Evolutionary conservation across 1,140 invertebrate species (phyloP).

Genomic region (Eueides isabella): DNA sequence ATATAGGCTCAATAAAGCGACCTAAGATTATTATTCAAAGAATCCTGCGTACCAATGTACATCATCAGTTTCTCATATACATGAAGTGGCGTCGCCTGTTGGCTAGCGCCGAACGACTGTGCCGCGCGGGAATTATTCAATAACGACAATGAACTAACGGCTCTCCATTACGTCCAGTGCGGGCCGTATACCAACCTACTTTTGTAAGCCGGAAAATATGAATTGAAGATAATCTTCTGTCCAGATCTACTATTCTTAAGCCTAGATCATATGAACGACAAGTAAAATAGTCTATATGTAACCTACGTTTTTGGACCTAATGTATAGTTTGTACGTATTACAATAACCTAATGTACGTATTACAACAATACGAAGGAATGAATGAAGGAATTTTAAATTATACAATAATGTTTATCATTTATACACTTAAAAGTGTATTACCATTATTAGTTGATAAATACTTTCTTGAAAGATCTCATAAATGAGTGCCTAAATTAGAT

Average conservation of each 20-base stretch:
- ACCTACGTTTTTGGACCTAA: not conserved
- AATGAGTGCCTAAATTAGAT: not conserved
- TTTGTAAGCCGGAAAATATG: slow-evolving; percentile 78
- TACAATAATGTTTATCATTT: not conserved
- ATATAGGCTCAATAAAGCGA: not conserved
- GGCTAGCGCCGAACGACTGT: slow-evolving; percentile 55
- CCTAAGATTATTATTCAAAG: slow-evolving; percentile 17
- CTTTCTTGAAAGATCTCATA: not conserved
- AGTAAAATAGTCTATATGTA: not conserved
- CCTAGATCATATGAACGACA: slow-evolving; percentile 38
- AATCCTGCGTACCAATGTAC: slow-evolving; percentile 55
- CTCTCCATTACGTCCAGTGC: slow-evolving; percentile 71
- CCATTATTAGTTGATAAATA: too few relatives aligned
- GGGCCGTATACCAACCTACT: slow-evolving; percentile 71
- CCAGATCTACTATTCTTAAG: slow-evolving; percentile 47
- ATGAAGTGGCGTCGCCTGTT: slow-evolving; percentile 46
- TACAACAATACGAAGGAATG: too few relatives aligned
- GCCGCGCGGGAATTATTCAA: slow-evolving; percentile 76
- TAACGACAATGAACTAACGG: slow-evolving; percentile 78
- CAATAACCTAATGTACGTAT: too few relatives aligned
- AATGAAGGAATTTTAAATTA: too few relatives aligned
- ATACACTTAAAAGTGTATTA: too few relatives aligned
- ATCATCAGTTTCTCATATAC: slow-evolving; percentile 39
- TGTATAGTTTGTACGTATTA: too few relatives aligned
- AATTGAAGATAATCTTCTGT: slow-evolving; percentile 78